Evolutionary conservation across 2,888 invertebrate species (phyloP).

Genomic region (Saturnia japonica): DNA sequence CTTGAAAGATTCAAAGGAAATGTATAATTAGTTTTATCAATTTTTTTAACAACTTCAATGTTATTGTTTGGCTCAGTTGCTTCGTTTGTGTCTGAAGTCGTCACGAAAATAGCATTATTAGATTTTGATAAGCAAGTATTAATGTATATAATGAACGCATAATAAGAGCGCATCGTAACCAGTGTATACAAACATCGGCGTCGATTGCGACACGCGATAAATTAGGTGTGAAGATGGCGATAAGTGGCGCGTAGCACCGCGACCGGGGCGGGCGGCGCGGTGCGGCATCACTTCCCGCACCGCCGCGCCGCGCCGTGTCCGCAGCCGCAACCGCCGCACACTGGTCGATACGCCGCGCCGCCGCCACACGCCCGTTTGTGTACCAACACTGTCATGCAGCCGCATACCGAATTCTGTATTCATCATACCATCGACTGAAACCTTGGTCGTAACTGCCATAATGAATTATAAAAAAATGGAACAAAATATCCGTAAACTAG

Average conservation of each 20-base stretch:
- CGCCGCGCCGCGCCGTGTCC: constrained; percentile 27
- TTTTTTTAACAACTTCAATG: not conserved
- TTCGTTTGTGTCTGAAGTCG: not conserved
- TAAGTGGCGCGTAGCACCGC: constrained; percentile 61
- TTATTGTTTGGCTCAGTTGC: not conserved
- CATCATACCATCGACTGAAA: constrained; percentile 16
- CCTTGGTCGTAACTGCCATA: constrained; percentile 27
- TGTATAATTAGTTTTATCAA: not conserved
- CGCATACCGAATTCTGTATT: constrained; percentile 26
- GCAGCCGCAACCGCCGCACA: constrained; percentile 36
- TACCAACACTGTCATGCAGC: constrained; percentile 36
- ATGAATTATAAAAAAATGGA: too few species aligned
- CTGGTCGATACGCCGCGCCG: constrained; percentile 50
- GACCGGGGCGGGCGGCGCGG: constrained; percentile 46
- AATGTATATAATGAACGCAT: constrained; percentile 39
- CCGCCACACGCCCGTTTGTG: constrained; percentile 42
- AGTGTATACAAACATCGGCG: constrained; percentile 55
- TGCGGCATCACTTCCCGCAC: constrained; percentile 43
- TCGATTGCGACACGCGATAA: constrained; percentile 73
- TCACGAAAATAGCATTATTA: not conserved
- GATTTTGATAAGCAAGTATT: constrained; percentile 26
- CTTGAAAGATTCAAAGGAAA: not conserved
- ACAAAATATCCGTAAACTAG: too few species aligned
- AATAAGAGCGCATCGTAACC: constrained; percentile 42
- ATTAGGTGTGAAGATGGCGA: constrained; percentile 77